Evolutionary conservation across 1,140 invertebrate species (phyloP).

Genomic region (Bombus fervidus): DNA sequence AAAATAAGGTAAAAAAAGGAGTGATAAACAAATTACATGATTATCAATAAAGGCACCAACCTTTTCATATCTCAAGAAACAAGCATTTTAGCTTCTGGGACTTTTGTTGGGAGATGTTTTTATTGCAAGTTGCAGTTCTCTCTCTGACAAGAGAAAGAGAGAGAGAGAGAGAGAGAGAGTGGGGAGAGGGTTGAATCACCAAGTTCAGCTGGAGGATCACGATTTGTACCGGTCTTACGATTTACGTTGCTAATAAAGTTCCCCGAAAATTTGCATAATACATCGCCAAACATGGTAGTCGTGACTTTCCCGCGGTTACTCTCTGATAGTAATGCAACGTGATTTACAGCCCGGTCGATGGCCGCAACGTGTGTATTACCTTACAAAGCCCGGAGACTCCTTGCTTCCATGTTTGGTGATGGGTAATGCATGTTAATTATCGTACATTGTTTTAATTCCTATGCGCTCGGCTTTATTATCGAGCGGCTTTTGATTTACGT

Average conservation of each 20-base stretch:
- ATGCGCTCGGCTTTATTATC: slow-evolving; percentile 61
- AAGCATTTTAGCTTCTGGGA: not conserved
- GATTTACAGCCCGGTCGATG: slow-evolving; percentile 72
- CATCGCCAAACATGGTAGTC: slow-evolving; percentile 61
- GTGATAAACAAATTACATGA: too few relatives aligned
- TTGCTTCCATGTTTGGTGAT: slow-evolving; percentile 28
- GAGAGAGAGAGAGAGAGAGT: not conserved
- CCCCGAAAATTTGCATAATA: slow-evolving; percentile 73
- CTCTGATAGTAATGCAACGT: slow-evolving; percentile 71
- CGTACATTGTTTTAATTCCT: slow-evolving; percentile 70
- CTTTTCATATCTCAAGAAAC: not conserved
- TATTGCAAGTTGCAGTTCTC: too few relatives aligned
- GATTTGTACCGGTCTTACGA: slow-evolving; percentile 49
- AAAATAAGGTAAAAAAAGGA: not conserved
- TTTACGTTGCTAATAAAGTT: slow-evolving; percentile 76
- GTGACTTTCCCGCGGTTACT: slow-evolving; percentile 64
- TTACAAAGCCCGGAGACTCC: slow-evolving; percentile 26
- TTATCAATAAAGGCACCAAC: not conserved
- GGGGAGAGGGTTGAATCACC: not conserved
- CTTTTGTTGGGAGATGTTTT: too few relatives aligned
- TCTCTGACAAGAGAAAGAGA: too few relatives aligned
- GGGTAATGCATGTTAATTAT: slow-evolving; percentile 71
- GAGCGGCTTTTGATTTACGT: slow-evolving; percentile 67
- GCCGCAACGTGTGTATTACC: slow-evolving; percentile 49
- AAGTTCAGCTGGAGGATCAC: not conserved